These are phyloP conservation scores for Acanthaster planci DNA, from an alignment of 35 echinoderm and acorn worm species.

Conservation along the genomic window DNA sequence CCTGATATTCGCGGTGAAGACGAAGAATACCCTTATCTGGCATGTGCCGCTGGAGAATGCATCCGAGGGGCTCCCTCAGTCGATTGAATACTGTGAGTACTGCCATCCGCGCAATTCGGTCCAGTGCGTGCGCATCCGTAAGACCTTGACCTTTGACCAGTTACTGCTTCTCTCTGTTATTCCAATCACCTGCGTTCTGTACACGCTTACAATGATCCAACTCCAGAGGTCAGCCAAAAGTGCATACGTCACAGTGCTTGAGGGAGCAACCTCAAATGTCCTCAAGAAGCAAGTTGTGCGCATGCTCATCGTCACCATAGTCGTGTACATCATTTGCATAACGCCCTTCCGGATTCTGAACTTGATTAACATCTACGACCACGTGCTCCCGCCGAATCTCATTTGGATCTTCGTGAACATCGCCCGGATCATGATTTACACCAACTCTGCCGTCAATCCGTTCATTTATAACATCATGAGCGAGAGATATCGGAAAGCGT, in stretches of 20 bases:
- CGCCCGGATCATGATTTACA: slow-evolving; percentile 83
- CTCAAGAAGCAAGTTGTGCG: slow-evolving; percentile 96
- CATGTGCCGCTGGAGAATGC: not conserved
- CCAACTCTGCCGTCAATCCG: slow-evolving; percentile 90
- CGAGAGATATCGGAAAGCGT: slow-evolving; percentile 80
- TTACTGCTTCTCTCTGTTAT: slow-evolving; percentile 82
- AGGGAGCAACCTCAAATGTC: slow-evolving; percentile 57
- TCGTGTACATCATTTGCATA: slow-evolving; percentile 86
- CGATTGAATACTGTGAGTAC: slow-evolving; percentile 52
- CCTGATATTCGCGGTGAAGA: slow-evolving; percentile 47
- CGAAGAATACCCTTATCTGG: not conserved
- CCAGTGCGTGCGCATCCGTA: slow-evolving; percentile 57
- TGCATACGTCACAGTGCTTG: slow-evolving; percentile 32
- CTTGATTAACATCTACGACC: slow-evolving; percentile 67
- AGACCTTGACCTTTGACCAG: slow-evolving; percentile 74
- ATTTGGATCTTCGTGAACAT: slow-evolving; percentile 76
- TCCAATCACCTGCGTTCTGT: slow-evolving; percentile 80
- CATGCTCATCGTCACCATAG: slow-evolving; percentile 95
- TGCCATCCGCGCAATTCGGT: slow-evolving; percentile 29
- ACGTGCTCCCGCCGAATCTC: slow-evolving; percentile 58
- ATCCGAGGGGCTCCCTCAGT: slow-evolving; percentile 4
- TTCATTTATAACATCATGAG: slow-evolving; percentile 97
- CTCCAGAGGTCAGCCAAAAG: slow-evolving; percentile 66
- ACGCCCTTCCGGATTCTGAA: slow-evolving; percentile 94
- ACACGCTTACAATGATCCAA: slow-evolving; percentile 87